Percentiles rank a stretch among this genome's conserved stretches.
Evolutionary conservation across 2,113 vertebrate species (phyloP).

Genomic region (pig (Sus scrofa)): T2T-Sscrofa CM000821.6:11076501-11077000

Average conservation of each 20-base stretch:
- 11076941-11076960: neutral
- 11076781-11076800: fast-evolving
- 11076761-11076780: neutral
- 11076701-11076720: neutral
- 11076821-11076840: neutral
- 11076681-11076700: neutral
- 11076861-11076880: neutral
- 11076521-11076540: neutral
- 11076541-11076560: neutral
- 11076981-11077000: neutral
- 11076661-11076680: neutral
- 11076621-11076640: neutral
- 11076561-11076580: no score
- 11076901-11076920: neutral
- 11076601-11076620: neutral
- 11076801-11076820: neutral
- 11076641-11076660: no score
- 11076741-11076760: neutral
- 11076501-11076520: neutral
- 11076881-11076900: neutral
- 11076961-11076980: neutral
- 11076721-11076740: neutral
- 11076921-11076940: neutral
- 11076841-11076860: neutral
- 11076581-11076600: neutral